Percentiles rank a stretch among this genome's conserved stretches.
These are phyloP conservation scores for Adelphocoris suturalis DNA, from an alignment of 2,888 invertebrate species.

Conservation along the genomic window DNA sequence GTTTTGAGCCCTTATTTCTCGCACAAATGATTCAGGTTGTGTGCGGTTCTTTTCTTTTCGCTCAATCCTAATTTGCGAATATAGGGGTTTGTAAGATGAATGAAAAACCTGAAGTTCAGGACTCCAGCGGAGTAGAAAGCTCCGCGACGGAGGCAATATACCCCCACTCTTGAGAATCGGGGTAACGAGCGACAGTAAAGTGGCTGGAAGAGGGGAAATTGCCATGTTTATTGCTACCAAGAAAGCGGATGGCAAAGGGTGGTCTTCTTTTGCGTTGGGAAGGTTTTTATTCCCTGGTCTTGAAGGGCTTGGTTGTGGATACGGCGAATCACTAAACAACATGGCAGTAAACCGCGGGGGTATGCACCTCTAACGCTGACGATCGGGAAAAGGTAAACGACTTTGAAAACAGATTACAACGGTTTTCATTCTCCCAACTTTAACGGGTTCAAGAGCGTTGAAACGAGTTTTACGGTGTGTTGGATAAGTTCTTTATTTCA, in stretches of 20 bases:
- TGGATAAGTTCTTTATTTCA: not conserved
- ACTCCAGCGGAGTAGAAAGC: not conserved
- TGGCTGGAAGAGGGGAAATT: conserved; percentile 29
- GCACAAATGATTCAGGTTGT: no score
- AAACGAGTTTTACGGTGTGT: not conserved
- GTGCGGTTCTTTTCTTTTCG: not conserved
- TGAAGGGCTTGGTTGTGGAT: conserved; percentile 43
- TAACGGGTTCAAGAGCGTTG: not conserved
- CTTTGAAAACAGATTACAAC: conserved; percentile 43
- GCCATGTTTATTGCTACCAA: conserved; percentile 65
- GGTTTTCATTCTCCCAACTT: conserved; percentile 4
- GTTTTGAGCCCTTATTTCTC: no score
- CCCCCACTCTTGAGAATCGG: conserved; percentile 48
- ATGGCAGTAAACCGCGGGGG: conserved; percentile 29
- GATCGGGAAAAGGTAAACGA: conserved; percentile 44
- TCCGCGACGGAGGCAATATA: conserved; percentile 44
- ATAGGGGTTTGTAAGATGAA: not conserved
- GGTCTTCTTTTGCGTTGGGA: conserved; percentile 31
- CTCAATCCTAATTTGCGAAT: not conserved
- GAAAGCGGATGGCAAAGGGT: conserved; percentile 42
- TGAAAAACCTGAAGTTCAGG: not conserved
- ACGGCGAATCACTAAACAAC: conserved; percentile 56
- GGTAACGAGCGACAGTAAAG: conserved; percentile 67
- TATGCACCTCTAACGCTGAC: conserved; percentile 5
- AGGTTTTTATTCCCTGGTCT: conserved; percentile 41